phyloP scores from a whole-genome alignment of 1,140 invertebrate genomes.

The Trypoxylus dichotomus region DNA sequence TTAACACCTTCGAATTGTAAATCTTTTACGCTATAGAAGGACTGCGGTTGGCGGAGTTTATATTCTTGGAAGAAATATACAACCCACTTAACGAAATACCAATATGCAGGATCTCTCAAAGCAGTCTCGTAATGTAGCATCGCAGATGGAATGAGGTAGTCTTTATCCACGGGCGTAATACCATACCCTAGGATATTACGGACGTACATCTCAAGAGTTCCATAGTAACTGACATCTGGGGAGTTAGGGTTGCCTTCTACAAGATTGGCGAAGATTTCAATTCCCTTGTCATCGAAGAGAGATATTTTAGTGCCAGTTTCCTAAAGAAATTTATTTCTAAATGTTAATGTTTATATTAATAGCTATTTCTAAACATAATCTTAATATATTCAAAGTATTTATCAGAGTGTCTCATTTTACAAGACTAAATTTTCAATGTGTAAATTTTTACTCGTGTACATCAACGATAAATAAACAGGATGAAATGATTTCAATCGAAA shows the following conservation, averaged over 20 bases:
- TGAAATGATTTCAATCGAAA: background rate
- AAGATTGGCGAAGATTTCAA: conserved; percentile 15
- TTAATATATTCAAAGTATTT: too few relatives aligned
- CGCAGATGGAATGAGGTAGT: conserved; percentile 48
- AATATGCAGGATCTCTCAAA: conserved; percentile 69
- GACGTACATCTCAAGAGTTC: background rate
- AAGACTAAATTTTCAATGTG: too few relatives aligned
- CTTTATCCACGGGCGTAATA: conserved; percentile 44
- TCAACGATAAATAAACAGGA: too few relatives aligned
- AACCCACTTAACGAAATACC: conserved; percentile 62
- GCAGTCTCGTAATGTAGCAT: conserved; percentile 60
- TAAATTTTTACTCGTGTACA: too few relatives aligned
- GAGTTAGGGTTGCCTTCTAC: conserved; percentile 9
- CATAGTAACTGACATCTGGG: conserved; percentile 3
- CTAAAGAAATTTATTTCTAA: background rate
- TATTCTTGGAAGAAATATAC: conserved; percentile 54
- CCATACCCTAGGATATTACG: conserved; percentile 51
- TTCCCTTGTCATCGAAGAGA: conserved; percentile 52
- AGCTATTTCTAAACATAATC: background rate
- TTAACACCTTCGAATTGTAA: conserved; percentile 62
- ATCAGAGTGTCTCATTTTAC: too few relatives aligned
- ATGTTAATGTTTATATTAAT: background rate
- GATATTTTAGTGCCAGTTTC: background rate
- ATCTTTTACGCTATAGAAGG: conserved; percentile 66
- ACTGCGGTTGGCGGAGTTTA: conserved; percentile 55